Evolutionary conservation across 2,888 invertebrate genomes (phyloP).

Genomic region (Hirudinaria manillensis): DNA sequence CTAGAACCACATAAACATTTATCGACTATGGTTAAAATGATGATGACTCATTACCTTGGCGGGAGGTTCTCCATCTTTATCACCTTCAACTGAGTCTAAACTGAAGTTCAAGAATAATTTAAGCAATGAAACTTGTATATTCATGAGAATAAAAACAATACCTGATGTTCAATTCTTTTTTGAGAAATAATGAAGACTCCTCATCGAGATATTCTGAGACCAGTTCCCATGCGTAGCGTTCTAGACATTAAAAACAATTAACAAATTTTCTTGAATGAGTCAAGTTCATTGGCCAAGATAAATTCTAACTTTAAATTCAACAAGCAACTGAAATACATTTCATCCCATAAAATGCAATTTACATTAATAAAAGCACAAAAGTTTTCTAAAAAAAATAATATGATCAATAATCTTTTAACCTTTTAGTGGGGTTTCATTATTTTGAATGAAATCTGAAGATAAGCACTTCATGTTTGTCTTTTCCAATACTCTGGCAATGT

Average conservation of each 20-base stretch:
- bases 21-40: background rate
- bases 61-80: background rate
- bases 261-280: background rate
- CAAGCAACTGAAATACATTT: no score
- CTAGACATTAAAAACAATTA: background rate
- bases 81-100: background rate
- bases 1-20: no score
- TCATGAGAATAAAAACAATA: background rate
- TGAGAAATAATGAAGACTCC: background rate
- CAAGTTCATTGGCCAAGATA: background rate
- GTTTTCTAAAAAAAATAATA: no score
- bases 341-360: no score
- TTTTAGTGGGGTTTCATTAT: no score
- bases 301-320: background rate
- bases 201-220: constrained; percentile 16
- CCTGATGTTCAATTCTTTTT: constrained; percentile 4
- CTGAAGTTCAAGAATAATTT: background rate
- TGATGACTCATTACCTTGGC: background rate
- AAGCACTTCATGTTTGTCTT: no score
- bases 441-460: no score
- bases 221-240: background rate
- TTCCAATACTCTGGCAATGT: no score
- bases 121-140: background rate
- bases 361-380: no score
- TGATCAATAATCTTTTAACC: no score